Conservation (phyloP, 2,888 invertebrate species). For the Luffia ferchaultella region DNA sequence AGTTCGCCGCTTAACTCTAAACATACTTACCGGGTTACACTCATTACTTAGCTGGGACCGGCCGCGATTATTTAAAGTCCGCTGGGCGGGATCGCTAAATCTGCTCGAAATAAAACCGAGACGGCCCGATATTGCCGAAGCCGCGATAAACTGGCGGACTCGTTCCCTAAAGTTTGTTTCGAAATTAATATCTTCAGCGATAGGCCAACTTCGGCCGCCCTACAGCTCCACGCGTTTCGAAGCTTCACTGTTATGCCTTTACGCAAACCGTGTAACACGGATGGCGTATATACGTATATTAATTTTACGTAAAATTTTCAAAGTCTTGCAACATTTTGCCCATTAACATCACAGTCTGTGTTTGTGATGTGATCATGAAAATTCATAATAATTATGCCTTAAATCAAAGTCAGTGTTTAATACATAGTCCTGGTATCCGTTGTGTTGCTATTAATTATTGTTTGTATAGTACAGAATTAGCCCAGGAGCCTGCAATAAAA, state of each 20-base stretch:
- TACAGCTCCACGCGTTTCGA: background rate
- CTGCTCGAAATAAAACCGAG: background rate
- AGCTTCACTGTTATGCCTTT: background rate
- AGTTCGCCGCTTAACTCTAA: constrained; percentile 3
- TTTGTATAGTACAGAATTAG: too few species aligned
- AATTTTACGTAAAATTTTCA: too few species aligned
- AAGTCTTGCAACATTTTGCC: too few species aligned
- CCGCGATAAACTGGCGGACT: background rate
- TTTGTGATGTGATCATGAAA: too few species aligned
- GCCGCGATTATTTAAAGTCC: background rate
- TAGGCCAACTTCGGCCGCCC: background rate
- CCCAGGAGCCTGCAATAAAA: too few species aligned
- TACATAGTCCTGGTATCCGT: too few species aligned
- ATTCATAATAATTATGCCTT: too few species aligned
- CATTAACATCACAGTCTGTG: too few species aligned
- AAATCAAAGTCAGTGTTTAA: too few species aligned
- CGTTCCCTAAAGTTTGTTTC: background rate
- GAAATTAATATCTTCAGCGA: background rate
- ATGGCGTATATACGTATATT: too few species aligned
- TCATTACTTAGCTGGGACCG: background rate
- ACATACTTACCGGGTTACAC: constrained; percentile 1
- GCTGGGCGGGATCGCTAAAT: background rate
- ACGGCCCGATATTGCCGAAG: background rate
- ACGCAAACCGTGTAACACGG: background rate
- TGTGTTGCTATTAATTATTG: too few species aligned